Conservation (phyloP, 2,113 vertebrate genomes). For the Malurus elegans region DNA sequence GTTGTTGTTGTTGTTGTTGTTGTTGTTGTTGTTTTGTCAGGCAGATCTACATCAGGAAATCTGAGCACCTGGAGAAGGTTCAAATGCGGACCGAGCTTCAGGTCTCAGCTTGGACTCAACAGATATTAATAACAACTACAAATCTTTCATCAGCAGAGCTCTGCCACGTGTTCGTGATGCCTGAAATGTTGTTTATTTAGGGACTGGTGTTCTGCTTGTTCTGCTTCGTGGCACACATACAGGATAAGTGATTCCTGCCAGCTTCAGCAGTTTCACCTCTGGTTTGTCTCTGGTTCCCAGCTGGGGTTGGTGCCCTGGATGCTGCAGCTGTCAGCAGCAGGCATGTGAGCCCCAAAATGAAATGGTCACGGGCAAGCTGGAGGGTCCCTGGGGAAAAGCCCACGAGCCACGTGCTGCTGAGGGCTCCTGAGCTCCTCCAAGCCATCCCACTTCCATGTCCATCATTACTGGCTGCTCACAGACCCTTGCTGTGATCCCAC, state of each 20-base stretch:
- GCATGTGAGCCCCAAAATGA: not conserved
- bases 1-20: not conserved
- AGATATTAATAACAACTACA: not conserved
- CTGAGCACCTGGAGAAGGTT: conserved; percentile 22
- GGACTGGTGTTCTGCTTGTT: not conserved
- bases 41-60: conserved; percentile 10
- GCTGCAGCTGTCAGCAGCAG: not conserved
- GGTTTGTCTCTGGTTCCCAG: not conserved
- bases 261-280: not conserved
- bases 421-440: not conserved
- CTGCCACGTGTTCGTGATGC: not conserved
- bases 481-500: not conserved
- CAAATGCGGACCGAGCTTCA: conserved; percentile 2
- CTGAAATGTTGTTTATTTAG: not conserved
- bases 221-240: not conserved
- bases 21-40: not conserved
- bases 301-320: not conserved
- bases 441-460: not conserved
- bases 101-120: conserved; percentile 16
- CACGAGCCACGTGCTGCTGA: fast-evolving
- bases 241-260: not conserved
- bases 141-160: not conserved
- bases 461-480: not conserved
- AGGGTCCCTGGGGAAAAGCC: not conserved
- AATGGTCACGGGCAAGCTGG: not conserved